These are phyloP conservation scores for Caenorhabditis uteleia DNA, from an alignment of 2,888 invertebrate species.

Conservation along the genomic window DNA sequence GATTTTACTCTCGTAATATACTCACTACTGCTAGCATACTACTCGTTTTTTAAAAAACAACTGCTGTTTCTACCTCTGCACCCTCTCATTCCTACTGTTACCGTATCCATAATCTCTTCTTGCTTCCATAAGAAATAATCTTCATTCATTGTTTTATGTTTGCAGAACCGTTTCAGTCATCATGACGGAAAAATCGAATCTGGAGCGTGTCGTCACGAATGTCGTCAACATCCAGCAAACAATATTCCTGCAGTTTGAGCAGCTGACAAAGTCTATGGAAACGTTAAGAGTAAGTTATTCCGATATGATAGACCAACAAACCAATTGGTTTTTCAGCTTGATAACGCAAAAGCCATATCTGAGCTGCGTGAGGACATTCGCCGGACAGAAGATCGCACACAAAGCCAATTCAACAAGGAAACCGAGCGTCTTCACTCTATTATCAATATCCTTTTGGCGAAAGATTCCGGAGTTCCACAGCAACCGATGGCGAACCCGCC, in stretches of 20 bases:
- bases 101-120: no score
- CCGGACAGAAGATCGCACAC: conserved; percentile 21
- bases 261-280: conserved; percentile 38
- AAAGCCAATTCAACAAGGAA: conserved; percentile 37
- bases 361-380: conserved; percentile 37
- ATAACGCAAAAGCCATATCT: conserved; percentile 18
- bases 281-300: conserved; percentile 32
- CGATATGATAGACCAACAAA: background rate
- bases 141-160: background rate
- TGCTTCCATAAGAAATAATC: no score
- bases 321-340: conserved; percentile 17
- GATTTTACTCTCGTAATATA: no score
- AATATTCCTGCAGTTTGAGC: conserved; percentile 28
- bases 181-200: conserved; percentile 5
- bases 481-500: conserved; percentile 11
- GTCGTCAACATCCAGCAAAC: conserved; percentile 51
- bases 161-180: no score
- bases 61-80: no score
- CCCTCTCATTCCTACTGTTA: no score
- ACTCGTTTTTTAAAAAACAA: no score
- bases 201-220: conserved; percentile 41
- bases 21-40: no score
- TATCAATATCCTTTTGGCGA: conserved; percentile 27
- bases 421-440: conserved; percentile 40
- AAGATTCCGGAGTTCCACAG: conserved; percentile 7